Percentiles rank a stretch among this genome's conserved stretches.
phyloP scores from a whole-genome alignment of 2,888 invertebrate species.

The Polylopha cassiicola region DNA sequence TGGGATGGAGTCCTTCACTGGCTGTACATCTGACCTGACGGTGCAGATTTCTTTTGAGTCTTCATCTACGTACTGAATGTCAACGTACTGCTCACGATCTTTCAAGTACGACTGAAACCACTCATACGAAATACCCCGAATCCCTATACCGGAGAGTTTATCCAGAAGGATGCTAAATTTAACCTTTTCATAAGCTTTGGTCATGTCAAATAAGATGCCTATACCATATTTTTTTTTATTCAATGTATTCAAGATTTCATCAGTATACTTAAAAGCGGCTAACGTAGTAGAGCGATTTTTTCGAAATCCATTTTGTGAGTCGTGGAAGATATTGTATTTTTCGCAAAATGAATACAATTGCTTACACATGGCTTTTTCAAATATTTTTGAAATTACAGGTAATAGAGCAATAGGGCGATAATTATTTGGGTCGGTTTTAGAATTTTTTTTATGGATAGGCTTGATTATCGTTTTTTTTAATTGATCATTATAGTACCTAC shows the following conservation, averaged over 20 bases:
- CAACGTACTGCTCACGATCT: slow-evolving; percentile 11
- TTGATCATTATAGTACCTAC: too few relatives aligned
- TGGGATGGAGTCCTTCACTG: too few relatives aligned
- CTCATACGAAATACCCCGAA: slow-evolving; percentile 7
- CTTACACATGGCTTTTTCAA: neutral
- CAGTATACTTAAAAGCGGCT: too few relatives aligned
- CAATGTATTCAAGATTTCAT: too few relatives aligned
- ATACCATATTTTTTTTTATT: too few relatives aligned
- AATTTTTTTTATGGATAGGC: slow-evolving; percentile 2
- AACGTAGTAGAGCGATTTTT: neutral
- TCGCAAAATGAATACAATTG: neutral
- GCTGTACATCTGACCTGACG: too few relatives aligned
- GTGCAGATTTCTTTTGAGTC: slow-evolving; percentile 3
- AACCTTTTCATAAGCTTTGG: slow-evolving; percentile 20
- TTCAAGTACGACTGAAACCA: slow-evolving; percentile 18
- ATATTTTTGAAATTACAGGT: slow-evolving; percentile 2
- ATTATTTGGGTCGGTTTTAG: neutral
- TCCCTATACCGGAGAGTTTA: slow-evolving; percentile 17
- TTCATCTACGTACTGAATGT: slow-evolving; percentile 9
- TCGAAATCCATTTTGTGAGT: slow-evolving; percentile 1
- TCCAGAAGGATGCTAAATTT: slow-evolving; percentile 10
- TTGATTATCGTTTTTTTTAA: slow-evolving; percentile 12
- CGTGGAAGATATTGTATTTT: slow-evolving; percentile 1
- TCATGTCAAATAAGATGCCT: slow-evolving; percentile 19
- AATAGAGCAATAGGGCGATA: too few relatives aligned